phyloP scores from a whole-genome alignment of 2,113 vertebrate genomes.

The Nyctereutes procyonoides region DNA sequence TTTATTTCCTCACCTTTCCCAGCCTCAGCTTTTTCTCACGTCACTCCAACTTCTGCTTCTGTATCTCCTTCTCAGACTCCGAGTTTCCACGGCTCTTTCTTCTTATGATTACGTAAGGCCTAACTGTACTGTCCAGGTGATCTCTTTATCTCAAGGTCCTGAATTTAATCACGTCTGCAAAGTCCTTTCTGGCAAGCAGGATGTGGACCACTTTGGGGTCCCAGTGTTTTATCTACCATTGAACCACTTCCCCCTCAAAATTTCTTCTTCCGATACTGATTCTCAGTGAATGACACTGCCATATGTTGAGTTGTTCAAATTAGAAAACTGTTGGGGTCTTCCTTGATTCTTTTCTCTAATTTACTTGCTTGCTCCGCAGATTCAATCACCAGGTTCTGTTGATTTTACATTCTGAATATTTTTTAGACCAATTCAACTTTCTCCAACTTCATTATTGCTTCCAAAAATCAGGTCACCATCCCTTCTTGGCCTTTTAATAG shows the following conservation, averaged over 20 bases:
- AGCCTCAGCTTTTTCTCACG: background rate
- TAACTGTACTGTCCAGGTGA: background rate
- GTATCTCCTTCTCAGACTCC: background rate
- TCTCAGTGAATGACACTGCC: background rate
- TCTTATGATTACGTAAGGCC: background rate
- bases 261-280: background rate
- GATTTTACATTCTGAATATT: background rate
- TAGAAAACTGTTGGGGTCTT: background rate
- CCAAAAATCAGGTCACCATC: background rate
- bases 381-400: background rate
- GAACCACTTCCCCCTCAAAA: background rate
- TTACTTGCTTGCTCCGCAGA: background rate
- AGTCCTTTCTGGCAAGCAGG: background rate
- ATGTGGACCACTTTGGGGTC: background rate
- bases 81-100: background rate
- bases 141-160: background rate
- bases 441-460: background rate
- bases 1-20: background rate
- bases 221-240: background rate
- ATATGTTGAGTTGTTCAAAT: background rate
- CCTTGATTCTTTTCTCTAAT: background rate
- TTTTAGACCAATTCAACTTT: background rate
- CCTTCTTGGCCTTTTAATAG: background rate
- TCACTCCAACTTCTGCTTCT: background rate
- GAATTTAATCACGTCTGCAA: background rate